Conservation (phyloP, 2,888 invertebrate species). For the Athalia circularis region DNA sequence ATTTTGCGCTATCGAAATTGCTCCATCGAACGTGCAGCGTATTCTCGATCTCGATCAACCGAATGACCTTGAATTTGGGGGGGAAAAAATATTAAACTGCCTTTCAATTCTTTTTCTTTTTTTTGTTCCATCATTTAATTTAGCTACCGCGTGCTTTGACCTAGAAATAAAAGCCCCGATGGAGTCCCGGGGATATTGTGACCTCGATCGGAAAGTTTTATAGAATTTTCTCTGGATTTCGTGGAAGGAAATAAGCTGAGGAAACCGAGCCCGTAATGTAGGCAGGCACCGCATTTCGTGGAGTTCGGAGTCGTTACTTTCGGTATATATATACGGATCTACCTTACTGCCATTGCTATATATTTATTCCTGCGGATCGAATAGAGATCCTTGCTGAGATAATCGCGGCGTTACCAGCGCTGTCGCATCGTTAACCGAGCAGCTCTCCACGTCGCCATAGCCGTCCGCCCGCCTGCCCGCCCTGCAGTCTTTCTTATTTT, state of each 20-base stretch:
- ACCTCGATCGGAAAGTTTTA: too few species aligned
- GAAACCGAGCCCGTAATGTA: not conserved
- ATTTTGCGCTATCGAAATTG: too few species aligned
- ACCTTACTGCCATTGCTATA: constrained; percentile 6
- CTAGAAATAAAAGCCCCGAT: too few species aligned
- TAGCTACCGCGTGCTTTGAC: not conserved
- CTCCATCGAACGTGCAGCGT: too few species aligned
- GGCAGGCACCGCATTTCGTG: not conserved
- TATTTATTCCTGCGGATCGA: constrained; percentile 21
- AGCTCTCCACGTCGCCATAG: too few species aligned
- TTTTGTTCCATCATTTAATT: not conserved
- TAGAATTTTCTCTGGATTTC: not conserved
- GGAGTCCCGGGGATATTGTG: too few species aligned
- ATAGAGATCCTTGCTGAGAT: constrained; percentile 31
- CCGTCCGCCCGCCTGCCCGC: not conserved
- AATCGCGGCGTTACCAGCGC: constrained; percentile 26
- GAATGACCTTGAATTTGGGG: too few species aligned
- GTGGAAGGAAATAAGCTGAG: not conserved
- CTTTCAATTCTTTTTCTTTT: too few species aligned
- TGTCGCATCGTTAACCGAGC: constrained; percentile 29
- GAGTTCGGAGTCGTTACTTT: constrained; percentile 2
- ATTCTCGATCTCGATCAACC: too few species aligned
- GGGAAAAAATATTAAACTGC: too few species aligned
- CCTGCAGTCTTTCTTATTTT: not conserved
- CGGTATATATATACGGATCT: not conserved